Percentiles rank a stretch among this genome's conserved stretches.
Evolutionary conservation across 1,140 invertebrate genomes (phyloP).

Genomic region (Heliothis subflexa): DNA sequence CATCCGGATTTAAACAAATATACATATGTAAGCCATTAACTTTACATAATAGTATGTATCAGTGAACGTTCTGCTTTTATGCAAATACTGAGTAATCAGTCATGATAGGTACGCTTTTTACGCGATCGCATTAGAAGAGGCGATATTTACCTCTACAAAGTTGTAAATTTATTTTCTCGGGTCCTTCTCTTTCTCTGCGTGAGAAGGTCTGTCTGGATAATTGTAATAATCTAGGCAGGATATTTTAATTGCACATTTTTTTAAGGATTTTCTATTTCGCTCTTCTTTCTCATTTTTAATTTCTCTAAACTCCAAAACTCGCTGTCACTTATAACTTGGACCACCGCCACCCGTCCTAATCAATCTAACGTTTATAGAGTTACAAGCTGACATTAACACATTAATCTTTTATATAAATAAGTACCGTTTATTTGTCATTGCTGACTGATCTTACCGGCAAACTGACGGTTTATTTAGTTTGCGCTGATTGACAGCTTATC

Average conservation of each 20-base stretch:
- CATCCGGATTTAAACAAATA: constrained; percentile 31
- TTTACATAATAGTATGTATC: constrained; percentile 16
- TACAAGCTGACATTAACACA: constrained; percentile 52
- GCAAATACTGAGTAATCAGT: neutral
- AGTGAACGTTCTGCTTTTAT: neutral
- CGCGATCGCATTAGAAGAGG: no score
- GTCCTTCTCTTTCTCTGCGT: no score
- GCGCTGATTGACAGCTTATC: constrained; percentile 21
- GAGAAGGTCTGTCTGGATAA: no score
- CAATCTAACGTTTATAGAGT: constrained; percentile 54
- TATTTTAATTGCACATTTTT: no score
- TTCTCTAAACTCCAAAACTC: neutral
- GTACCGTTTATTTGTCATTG: constrained; percentile 50
- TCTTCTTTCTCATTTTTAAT: no score
- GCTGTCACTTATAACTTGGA: constrained; percentile 26
- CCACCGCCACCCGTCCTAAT: constrained; percentile 44
- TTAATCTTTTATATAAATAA: constrained; percentile 53
- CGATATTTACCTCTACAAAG: no score
- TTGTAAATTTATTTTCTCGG: no score
- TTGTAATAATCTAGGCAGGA: no score
- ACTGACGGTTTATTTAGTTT: constrained; percentile 26
- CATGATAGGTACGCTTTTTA: neutral
- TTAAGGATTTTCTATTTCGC: no score
- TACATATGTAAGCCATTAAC: constrained; percentile 19
- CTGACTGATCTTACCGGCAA: constrained; percentile 44